Conservation (phyloP, 2,888 invertebrate genomes). For the Caenorhabditis sp. region DNA sequence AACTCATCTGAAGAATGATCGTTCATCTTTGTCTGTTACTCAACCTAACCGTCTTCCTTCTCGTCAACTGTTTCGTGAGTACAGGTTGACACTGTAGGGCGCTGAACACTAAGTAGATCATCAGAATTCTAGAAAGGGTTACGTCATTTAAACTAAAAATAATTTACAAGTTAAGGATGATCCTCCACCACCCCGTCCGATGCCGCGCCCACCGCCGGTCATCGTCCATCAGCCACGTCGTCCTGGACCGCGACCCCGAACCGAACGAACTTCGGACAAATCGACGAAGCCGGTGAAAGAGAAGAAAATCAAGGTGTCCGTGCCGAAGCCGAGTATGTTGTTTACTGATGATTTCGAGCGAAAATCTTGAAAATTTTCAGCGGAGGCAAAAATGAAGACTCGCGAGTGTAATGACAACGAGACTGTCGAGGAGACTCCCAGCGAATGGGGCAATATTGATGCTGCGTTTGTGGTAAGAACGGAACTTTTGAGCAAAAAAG, state of each 20-base stretch:
- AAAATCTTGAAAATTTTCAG: conserved; percentile 25
- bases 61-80: conserved; percentile 48
- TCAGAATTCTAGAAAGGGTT: not conserved
- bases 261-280: conserved; percentile 1
- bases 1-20: conserved; percentile 19
- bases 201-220: conserved; percentile 17
- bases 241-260: not conserved
- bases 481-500: too few species aligned
- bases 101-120: too few species aligned
- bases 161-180: conserved; percentile 12
- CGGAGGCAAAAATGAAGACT: conserved; percentile 44
- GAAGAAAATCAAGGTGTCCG: not conserved
- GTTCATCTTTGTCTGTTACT: conserved; percentile 44
- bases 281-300: not conserved
- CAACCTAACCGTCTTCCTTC: conserved; percentile 43
- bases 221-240: conserved; percentile 14
- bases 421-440: conserved; percentile 45
- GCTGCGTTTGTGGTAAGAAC: conserved; percentile 32
- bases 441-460: conserved; percentile 37
- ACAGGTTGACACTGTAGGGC: too few species aligned
- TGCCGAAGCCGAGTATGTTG: conserved; percentile 23
- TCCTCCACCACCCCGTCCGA: conserved; percentile 25
- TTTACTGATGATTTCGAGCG: not conserved
- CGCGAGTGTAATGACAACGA: conserved; percentile 44
- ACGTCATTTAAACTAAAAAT: not conserved